These are phyloP conservation scores for Hetaerina americana DNA, from an alignment of 1,140 invertebrate species.

Conservation along the genomic window DNA sequence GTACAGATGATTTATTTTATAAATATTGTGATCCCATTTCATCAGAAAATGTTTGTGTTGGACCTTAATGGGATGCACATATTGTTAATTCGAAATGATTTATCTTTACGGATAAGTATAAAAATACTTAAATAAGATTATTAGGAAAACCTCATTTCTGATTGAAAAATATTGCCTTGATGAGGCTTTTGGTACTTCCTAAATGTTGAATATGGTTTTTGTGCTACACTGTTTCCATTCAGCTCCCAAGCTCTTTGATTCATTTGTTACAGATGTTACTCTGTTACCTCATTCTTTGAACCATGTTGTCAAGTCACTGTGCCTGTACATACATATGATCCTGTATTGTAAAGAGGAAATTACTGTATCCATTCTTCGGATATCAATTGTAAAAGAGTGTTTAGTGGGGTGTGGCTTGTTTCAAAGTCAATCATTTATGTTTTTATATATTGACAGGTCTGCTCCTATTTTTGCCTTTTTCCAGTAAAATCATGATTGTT, in stretches of 20 bases:
- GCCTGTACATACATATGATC: constrained; percentile 13
- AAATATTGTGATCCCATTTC: not conserved
- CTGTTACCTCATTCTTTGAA: constrained; percentile 11
- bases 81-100: not conserved
- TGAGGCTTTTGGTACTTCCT: constrained; percentile 3
- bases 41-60: not conserved
- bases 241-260: not conserved
- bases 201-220: constrained; percentile 5
- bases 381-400: constrained; percentile 6
- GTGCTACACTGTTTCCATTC: not conserved
- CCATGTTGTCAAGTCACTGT: constrained; percentile 12
- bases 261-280: constrained; percentile 2
- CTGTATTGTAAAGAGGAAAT: constrained; percentile 12
- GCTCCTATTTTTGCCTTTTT: not conserved
- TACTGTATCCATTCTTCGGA: constrained; percentile 11
- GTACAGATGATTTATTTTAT: constrained; percentile 1
- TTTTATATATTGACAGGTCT: not conserved
- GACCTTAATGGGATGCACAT: not conserved
- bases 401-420: constrained; percentile 5
- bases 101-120: not conserved
- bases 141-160: constrained; percentile 6
- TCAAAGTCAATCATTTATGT: constrained; percentile 4
- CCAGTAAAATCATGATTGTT: not conserved
- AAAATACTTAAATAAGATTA: not conserved
- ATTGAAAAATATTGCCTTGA: not conserved